Evolutionary conservation across 1,140 invertebrate genomes (phyloP).

Genomic region (Drosophila fuyamai): DNA sequence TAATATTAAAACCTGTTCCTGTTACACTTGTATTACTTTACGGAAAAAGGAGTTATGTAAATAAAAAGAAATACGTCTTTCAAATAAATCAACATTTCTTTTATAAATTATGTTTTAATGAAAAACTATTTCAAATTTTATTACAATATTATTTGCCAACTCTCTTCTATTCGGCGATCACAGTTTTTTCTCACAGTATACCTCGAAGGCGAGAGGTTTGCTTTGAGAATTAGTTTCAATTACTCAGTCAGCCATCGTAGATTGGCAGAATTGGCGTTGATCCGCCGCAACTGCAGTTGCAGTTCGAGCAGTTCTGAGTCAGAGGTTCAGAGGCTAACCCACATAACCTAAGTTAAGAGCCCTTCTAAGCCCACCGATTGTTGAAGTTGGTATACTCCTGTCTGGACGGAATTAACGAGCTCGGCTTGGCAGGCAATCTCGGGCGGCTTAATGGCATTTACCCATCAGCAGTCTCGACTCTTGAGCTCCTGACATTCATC

Average conservation of each 20-base stretch:
- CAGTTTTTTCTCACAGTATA: constrained; percentile 3
- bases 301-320: constrained; percentile 17
- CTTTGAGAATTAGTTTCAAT: constrained; percentile 80
- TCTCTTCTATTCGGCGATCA: neutral
- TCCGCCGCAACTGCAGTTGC: constrained; percentile 21
- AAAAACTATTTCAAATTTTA: no score
- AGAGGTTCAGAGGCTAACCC: constrained; percentile 4
- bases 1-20: no score
- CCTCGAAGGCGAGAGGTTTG: constrained; percentile 41
- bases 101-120: no score
- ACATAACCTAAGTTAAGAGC: neutral
- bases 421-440: constrained; percentile 29
- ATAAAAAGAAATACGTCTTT: no score
- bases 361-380: constrained; percentile 19
- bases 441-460: constrained; percentile 37
- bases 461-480: constrained; percentile 14
- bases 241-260: constrained; percentile 46
- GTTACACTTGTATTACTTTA: no score
- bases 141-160: neutral
- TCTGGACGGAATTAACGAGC: constrained; percentile 38
- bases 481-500: constrained; percentile 25
- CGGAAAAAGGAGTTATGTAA: no score
- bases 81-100: no score
- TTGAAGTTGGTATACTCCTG: constrained; percentile 1
- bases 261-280: constrained; percentile 57